phyloP scores from a whole-genome alignment of 2,797 vertebrate genomes.

The Margarornis squamiger region DNA sequence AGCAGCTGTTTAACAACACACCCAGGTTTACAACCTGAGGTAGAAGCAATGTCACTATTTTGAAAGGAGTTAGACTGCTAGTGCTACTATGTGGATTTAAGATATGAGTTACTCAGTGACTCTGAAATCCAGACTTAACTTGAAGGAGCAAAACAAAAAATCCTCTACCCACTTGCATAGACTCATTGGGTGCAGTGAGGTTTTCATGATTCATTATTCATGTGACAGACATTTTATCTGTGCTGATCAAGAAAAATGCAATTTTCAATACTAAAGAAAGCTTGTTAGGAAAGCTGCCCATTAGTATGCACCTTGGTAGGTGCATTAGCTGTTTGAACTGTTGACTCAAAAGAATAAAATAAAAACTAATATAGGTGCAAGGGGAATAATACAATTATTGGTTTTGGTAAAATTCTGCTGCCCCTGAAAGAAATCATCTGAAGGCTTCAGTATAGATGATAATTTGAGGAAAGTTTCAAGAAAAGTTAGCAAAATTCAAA shows the following conservation, averaged over 20 bases:
- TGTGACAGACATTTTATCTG: background rate
- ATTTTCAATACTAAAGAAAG: background rate
- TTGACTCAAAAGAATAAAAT: background rate
- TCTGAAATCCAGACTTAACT: background rate
- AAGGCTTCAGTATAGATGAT: background rate
- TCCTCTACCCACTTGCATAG: background rate
- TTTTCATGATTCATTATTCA: background rate
- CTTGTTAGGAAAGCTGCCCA: background rate
- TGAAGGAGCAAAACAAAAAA: background rate
- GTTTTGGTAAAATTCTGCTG: background rate
- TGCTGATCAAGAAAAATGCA: background rate
- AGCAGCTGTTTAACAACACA: background rate
- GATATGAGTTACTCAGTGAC: background rate
- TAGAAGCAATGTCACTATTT: background rate
- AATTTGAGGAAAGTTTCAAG: background rate
- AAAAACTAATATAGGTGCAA: background rate
- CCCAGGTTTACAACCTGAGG: background rate
- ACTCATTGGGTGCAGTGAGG: background rate
- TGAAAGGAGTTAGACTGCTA: background rate
- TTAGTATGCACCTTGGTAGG: background rate
- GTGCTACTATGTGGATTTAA: background rate
- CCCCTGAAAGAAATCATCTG: background rate
- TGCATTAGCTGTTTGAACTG: background rate
- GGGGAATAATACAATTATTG: background rate
- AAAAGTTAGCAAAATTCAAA: background rate